These are phyloP conservation scores for Drosophila insularis DNA, from an alignment of 1,140 invertebrate species.

Conservation along the genomic window DNA sequence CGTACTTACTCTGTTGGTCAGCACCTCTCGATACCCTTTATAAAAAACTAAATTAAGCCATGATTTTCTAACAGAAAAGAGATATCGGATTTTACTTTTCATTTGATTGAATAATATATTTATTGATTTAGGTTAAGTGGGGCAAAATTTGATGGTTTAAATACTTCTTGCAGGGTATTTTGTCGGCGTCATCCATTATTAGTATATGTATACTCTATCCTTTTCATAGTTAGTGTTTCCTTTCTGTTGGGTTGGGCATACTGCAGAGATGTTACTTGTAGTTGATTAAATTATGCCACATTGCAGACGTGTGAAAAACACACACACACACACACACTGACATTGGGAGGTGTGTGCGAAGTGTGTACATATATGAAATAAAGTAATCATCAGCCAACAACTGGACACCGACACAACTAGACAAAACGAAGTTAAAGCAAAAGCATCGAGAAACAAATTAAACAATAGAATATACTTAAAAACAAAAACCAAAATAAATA, in stretches of 20 bases:
- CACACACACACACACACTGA: neutral
- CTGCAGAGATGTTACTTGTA: constrained; percentile 60
- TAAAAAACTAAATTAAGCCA: neutral
- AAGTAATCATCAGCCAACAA: constrained; percentile 45
- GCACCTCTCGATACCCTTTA: constrained; percentile 9
- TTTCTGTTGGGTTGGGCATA: constrained; percentile 17
- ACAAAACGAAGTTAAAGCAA: neutral
- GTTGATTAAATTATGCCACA: constrained; percentile 74
- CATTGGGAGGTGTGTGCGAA: constrained; percentile 7
- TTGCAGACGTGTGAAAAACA: constrained; percentile 68
- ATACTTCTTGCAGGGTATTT: neutral
- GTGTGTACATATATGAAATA: constrained; percentile 32
- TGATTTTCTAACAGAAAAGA: too few species aligned
- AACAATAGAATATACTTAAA: neutral
- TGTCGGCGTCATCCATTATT: neutral
- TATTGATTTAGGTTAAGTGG: too few species aligned
- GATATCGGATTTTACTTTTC: too few species aligned
- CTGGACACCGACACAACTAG: too few species aligned
- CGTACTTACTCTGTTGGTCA: constrained; percentile 24
- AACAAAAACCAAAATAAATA: neutral
- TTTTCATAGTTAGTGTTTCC: neutral
- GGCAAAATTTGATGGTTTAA: too few species aligned
- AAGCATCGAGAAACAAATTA: neutral
- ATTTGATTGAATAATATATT: too few species aligned
- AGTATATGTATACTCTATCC: too few species aligned